Evolutionary conservation across 2,113 vertebrate species (phyloP).

Genomic region (Oceanites oceanicus): DNA sequence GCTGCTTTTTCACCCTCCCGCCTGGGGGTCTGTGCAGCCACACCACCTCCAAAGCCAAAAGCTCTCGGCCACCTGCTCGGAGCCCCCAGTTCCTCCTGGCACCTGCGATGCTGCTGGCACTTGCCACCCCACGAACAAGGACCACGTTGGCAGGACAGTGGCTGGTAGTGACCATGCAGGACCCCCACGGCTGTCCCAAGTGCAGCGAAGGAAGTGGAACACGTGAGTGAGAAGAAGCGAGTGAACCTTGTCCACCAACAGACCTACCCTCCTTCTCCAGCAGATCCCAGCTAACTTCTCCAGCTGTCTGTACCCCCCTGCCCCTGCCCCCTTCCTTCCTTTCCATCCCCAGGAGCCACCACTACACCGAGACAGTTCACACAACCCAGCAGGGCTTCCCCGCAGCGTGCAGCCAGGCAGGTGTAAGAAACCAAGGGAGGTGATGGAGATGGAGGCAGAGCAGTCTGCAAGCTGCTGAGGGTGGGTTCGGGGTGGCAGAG

Average conservation of each 20-base stretch:
- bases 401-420: background rate
- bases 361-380: background rate
- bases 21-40: background rate
- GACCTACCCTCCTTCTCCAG: background rate
- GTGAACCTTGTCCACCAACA: fast-evolving
- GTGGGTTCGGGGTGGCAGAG: background rate
- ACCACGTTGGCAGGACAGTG: fast-evolving
- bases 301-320: background rate
- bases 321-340: background rate
- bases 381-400: too few relatives aligned
- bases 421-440: background rate
- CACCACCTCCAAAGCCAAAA: background rate
- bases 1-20: background rate
- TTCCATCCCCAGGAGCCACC: background rate
- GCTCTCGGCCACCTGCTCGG: fast-evolving
- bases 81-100: background rate
- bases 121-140: background rate
- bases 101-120: background rate
- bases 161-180: background rate
- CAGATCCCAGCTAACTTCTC: background rate
- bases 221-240: fast-evolving
- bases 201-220: fast-evolving
- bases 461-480: background rate
- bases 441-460: background rate
- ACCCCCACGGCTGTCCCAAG: fast-evolving